A percentile compares a stretch with the other conserved stretches of the same genome.
Conservation (phyloP, 2,113 vertebrate species). For the Rhynchomys soricoides region DNA sequence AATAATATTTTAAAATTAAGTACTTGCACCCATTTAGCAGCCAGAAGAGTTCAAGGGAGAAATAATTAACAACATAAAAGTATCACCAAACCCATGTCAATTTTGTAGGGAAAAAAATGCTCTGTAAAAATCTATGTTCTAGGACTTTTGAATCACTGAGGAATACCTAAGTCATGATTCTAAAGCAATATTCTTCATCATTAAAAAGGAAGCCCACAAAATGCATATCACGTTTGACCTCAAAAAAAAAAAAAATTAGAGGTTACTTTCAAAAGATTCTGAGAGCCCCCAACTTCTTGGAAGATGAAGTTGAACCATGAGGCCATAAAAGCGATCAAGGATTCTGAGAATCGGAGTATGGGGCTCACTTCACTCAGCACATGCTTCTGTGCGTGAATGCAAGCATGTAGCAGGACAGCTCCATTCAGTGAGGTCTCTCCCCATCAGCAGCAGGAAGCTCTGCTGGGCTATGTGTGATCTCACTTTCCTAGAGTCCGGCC, state of each 20-base stretch:
- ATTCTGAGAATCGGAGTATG: neutral
- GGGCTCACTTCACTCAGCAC: neutral
- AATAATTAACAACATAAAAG: neutral
- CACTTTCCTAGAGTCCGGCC: neutral
- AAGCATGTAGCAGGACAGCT: neutral
- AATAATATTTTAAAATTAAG: constrained; percentile 11
- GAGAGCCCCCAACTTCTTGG: no score
- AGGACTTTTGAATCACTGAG: constrained; percentile 44
- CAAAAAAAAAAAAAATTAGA: constrained; percentile 4
- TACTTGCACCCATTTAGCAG: neutral
- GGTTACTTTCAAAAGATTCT: neutral
- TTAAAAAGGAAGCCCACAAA: constrained; percentile 60
- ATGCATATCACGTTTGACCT: constrained; percentile 14
- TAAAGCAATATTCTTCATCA: constrained; percentile 67
- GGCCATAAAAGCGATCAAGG: neutral
- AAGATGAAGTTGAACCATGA: neutral
- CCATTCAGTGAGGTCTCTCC: neutral
- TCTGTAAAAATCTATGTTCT: constrained; percentile 16
- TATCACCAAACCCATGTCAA: neutral
- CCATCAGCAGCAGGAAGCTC: neutral
- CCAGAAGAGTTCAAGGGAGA: neutral
- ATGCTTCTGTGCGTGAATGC: neutral
- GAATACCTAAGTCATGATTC: constrained; percentile 65
- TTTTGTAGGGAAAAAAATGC: neutral
- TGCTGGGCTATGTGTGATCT: neutral